A percentile compares a stretch with the other conserved stretches of the same genome.
phyloP scores from a whole-genome alignment of 2,113 vertebrate species.

The Bubo blakistoni region DNA sequence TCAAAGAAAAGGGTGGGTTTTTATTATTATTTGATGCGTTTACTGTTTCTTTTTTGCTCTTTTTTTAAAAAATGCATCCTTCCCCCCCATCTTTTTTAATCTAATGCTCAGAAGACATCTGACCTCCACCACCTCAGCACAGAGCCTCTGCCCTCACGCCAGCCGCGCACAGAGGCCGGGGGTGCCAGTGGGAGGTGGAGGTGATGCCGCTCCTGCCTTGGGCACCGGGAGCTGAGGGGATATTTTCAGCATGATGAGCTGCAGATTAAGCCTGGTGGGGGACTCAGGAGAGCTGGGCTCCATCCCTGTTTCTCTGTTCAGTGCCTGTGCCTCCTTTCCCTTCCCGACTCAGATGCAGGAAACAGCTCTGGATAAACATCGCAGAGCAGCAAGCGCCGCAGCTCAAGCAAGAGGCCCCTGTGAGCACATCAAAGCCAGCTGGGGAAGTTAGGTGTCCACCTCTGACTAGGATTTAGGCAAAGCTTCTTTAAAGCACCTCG shows the following conservation, averaged over 20 bases:
- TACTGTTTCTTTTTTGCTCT: neutral
- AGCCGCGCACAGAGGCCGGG: accelerated
- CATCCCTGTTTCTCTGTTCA: neutral
- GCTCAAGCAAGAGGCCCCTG: neutral
- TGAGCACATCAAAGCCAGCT: neutral
- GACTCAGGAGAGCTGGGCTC: neutral
- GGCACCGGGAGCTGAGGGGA: neutral
- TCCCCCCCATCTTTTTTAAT: neutral
- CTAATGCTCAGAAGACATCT: neutral
- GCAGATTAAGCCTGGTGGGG: neutral
- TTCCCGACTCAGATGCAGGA: neutral
- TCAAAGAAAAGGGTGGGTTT: slow-evolving; percentile 67
- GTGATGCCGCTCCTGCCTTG: neutral
- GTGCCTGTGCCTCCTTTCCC: neutral
- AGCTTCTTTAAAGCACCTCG: neutral
- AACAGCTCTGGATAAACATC: neutral
- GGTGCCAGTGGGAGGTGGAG: neutral
- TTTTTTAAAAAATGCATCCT: neutral
- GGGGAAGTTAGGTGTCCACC: neutral
- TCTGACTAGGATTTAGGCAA: neutral
- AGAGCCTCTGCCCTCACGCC: neutral
- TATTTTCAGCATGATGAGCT: neutral
- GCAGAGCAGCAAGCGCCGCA: neutral
- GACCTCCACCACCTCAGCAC: neutral
- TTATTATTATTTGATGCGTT: slow-evolving; percentile 41